phyloP scores from a whole-genome alignment of 2,113 vertebrate genomes.

The Piprites chloris region DNA sequence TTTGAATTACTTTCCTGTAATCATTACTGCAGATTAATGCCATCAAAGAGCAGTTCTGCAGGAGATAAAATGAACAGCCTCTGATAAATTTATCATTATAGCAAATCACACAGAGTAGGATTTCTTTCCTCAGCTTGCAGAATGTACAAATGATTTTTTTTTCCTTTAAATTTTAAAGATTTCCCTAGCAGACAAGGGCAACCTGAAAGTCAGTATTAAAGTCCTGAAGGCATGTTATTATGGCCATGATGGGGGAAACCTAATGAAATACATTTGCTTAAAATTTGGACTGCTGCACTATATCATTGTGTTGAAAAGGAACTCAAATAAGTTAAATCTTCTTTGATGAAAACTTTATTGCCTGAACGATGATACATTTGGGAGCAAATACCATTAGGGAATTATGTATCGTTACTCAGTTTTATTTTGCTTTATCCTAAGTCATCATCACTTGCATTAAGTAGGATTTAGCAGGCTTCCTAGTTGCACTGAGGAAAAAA shows the following conservation, averaged over 20 bases:
- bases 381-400: not conserved
- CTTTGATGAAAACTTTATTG: not conserved
- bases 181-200: constrained; percentile 18
- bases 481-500: not conserved
- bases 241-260: not conserved
- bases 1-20: constrained; percentile 58
- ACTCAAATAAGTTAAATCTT: not conserved
- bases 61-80: constrained; percentile 60
- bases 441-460: not conserved
- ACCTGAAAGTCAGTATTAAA: constrained; percentile 7
- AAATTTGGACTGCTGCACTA: not conserved
- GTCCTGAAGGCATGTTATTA: not conserved
- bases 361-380: not conserved
- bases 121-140: constrained; percentile 46
- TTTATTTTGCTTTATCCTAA: constrained; percentile 19
- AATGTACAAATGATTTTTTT: constrained; percentile 44
- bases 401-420: not conserved
- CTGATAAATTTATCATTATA: constrained; percentile 69
- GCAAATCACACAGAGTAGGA: constrained; percentile 34
- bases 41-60: constrained; percentile 64
- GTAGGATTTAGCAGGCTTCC: not conserved
- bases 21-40: constrained; percentile 70
- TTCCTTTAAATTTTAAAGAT: constrained; percentile 37
- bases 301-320: not conserved
- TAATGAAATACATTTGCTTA: not conserved